Evolutionary conservation across 2,113 vertebrate species (phyloP).

Genomic region (Arizona elegans): DNA sequence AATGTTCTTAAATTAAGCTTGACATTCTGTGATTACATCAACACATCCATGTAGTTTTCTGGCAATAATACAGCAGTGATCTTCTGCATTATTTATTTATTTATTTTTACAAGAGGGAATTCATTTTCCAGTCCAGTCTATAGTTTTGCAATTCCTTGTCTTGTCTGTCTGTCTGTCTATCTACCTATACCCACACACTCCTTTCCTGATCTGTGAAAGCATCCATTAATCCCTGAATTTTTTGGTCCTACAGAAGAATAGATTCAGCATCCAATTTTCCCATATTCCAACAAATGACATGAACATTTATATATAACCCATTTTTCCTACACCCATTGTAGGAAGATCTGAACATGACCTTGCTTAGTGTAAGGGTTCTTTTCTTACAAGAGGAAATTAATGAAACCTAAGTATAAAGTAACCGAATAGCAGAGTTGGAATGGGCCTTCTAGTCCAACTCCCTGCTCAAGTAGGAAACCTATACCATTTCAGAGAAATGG

Average conservation of each 20-base stretch:
- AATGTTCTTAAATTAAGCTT: not conserved
- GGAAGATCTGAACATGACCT: not conserved
- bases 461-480: not conserved
- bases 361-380: not conserved
- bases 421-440: not conserved
- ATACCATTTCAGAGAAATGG: not conserved
- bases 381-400: not conserved
- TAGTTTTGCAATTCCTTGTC: not conserved
- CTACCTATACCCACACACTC: not conserved
- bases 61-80: not conserved
- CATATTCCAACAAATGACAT: not conserved
- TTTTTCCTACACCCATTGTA: not conserved
- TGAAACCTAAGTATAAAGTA: not conserved
- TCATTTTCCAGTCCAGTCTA: not conserved
- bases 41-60: not conserved
- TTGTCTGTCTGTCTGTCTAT: no score
- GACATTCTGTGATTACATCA: not conserved
- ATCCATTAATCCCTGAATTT: not conserved
- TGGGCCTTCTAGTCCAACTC: not conserved
- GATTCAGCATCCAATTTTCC: not conserved
- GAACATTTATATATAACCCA: not conserved
- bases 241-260: not conserved
- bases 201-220: not conserved
- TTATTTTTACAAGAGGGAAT: not conserved
- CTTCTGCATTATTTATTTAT: not conserved